Percentiles rank a stretch among this genome's conserved stretches.
Evolutionary conservation across 2,888 invertebrate species (phyloP).

Genomic region (Drosophila infuscata): DNA sequence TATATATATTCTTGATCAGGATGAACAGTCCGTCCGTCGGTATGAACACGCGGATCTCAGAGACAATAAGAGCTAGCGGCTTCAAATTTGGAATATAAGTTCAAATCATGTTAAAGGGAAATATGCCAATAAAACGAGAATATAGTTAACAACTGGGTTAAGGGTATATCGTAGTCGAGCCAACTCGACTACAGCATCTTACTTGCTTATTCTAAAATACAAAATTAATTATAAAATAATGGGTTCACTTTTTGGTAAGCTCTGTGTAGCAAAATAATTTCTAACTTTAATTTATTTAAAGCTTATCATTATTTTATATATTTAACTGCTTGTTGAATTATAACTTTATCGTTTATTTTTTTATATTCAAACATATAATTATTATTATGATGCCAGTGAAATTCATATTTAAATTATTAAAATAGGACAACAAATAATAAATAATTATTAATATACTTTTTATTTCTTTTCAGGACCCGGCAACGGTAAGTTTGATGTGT

Average conservation of each 20-base stretch:
- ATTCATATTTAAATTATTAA: background rate
- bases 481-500: conserved; percentile 80
- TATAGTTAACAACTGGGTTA: too few species aligned
- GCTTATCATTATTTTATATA: background rate
- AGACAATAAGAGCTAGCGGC: too few species aligned
- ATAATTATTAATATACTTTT: conserved; percentile 1
- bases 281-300: background rate
- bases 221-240: background rate
- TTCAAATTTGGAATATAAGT: too few species aligned
- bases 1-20: too few species aligned
- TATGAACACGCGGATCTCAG: too few species aligned
- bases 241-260: background rate
- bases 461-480: conserved; percentile 84
- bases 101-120: too few species aligned
- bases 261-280: background rate
- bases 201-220: too few species aligned
- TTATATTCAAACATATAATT: conserved; percentile 19
- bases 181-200: too few species aligned
- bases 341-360: background rate
- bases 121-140: too few species aligned
- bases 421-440: background rate
- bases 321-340: background rate
- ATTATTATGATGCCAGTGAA: background rate
- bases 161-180: too few species aligned
- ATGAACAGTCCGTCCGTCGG: too few species aligned